These are phyloP conservation scores for Pangasianodon hypophthalmus DNA, from an alignment of 2,113 vertebrate species.

Conservation along the genomic window DNA sequence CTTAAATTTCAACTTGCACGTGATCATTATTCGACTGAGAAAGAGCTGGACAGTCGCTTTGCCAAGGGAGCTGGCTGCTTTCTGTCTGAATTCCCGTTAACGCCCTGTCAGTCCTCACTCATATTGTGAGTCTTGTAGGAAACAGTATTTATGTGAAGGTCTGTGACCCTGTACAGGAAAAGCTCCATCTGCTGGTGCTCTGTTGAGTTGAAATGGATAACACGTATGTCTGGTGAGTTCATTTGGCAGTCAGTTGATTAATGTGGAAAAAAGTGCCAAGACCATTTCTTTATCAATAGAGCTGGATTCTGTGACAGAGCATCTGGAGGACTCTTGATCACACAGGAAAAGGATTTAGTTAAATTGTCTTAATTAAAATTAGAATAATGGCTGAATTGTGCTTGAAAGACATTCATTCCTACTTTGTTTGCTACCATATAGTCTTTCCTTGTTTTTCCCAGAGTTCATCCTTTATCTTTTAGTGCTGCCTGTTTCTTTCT, in stretches of 20 bases:
- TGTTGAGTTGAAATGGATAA: not conserved
- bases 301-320: conserved; percentile 16
- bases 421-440: conserved; percentile 10
- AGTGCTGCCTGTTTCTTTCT: conserved; percentile 16
- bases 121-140: conserved; percentile 21
- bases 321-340: conserved; percentile 19
- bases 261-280: not conserved
- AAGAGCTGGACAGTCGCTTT: conserved; percentile 54
- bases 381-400: conserved; percentile 2
- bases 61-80: conserved; percentile 30
- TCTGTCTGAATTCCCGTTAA: conserved; percentile 8
- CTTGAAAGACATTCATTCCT: not conserved
- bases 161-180: conserved; percentile 17
- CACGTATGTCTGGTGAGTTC: not conserved
- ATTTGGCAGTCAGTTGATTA: not conserved
- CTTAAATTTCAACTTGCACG: conserved; percentile 50
- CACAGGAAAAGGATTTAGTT: conserved; percentile 22
- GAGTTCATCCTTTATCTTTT: conserved; percentile 28
- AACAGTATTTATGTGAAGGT: conserved; percentile 25
- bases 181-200: conserved; percentile 52
- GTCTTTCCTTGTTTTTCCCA: not conserved
- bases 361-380: conserved; percentile 31
- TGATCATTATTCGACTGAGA: conserved; percentile 56
- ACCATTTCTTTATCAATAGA: conserved; percentile 27
- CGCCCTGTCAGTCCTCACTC: conserved; percentile 16